Percentiles rank a stretch among this genome's conserved stretches.
Conservation (phyloP, 2,113 vertebrate species). For the Perca schrenkii region DNA sequence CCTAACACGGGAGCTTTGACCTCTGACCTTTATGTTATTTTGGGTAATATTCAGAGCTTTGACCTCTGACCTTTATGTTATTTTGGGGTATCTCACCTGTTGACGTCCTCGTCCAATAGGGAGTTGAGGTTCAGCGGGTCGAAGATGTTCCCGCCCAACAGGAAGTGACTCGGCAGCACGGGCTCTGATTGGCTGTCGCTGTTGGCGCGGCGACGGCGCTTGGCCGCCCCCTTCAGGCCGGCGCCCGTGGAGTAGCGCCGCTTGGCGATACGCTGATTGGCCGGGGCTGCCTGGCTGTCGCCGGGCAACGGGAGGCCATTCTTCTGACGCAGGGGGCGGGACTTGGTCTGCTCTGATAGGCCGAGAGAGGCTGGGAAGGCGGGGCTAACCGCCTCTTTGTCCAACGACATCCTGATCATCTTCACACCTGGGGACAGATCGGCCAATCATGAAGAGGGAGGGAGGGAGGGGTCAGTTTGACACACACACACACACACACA, state of each 20-base stretch:
- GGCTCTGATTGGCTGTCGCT: constrained; percentile 89
- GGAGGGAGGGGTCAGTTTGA: not conserved
- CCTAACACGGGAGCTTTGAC: too few relatives aligned
- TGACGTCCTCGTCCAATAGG: constrained; percentile 92
- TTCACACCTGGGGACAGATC: constrained; percentile 3
- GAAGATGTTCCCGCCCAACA: constrained; percentile 94
- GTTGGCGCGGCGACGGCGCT: constrained; percentile 86
- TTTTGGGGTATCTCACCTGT: constrained; percentile 69
- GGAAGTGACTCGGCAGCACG: constrained; percentile 89
- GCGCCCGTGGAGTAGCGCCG: constrained; percentile 87
- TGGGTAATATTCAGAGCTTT: too few relatives aligned
- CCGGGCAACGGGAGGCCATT: constrained; percentile 83
- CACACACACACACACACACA: too few relatives aligned
- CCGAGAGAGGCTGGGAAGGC: constrained; percentile 38
- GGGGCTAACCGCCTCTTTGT: constrained; percentile 66
- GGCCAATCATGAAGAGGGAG: constrained; percentile 50
- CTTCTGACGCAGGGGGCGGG: constrained; percentile 65
- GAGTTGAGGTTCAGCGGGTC: constrained; percentile 96
- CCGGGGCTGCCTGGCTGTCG: constrained; percentile 38
- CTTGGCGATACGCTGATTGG: constrained; percentile 79
- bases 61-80: too few relatives aligned
- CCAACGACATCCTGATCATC: constrained; percentile 80
- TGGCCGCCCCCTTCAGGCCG: constrained; percentile 87
- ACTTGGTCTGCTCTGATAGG: constrained; percentile 64
- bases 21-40: too few relatives aligned